Percentiles rank a stretch among this genome's conserved stretches.
Conservation (phyloP, 2,888 invertebrate species). For the Branchipolynoe longqiensis region DNA sequence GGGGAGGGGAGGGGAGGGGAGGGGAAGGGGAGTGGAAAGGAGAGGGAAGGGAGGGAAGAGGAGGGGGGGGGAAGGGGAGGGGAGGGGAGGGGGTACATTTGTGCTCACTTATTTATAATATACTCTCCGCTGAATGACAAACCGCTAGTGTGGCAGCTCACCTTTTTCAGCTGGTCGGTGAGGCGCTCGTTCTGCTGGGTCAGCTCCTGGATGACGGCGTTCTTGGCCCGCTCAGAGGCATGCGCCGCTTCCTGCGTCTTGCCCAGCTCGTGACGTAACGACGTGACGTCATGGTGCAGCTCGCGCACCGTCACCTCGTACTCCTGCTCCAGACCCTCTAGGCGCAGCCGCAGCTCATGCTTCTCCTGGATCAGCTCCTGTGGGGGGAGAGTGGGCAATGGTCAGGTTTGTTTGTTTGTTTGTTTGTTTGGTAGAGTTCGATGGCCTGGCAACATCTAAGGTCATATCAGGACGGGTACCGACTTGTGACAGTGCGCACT, state of each 20-base stretch:
- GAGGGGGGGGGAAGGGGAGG: too few relatives aligned
- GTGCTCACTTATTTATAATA: too few relatives aligned
- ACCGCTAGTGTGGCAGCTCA: slow-evolving; percentile 70
- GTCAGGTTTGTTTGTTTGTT: too few relatives aligned
- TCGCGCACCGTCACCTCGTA: slow-evolving; percentile 93
- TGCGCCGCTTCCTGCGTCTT: slow-evolving; percentile 79
- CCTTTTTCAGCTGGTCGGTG: slow-evolving; percentile 92
- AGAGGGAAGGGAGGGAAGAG: too few relatives aligned
- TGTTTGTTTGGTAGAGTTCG: too few relatives aligned
- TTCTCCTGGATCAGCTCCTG: slow-evolving; percentile 97
- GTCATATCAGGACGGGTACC: too few relatives aligned
- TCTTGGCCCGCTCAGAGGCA: slow-evolving; percentile 71
- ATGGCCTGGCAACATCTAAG: too few relatives aligned
- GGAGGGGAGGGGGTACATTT: too few relatives aligned
- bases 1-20: too few relatives aligned
- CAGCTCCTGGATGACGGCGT: slow-evolving; percentile 86
- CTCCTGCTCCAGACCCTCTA: slow-evolving; percentile 93
- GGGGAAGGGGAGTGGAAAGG: too few relatives aligned
- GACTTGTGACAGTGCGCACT: too few relatives aligned
- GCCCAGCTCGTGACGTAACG: slow-evolving; percentile 89
- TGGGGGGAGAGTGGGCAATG: slow-evolving; percentile 79
- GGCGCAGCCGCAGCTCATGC: slow-evolving; percentile 91
- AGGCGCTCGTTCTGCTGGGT: slow-evolving; percentile 94
- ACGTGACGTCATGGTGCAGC: slow-evolving; percentile 92
- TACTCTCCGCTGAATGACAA: too few relatives aligned